These are phyloP conservation scores for Slavum lentiscoides DNA, from an alignment of 2,888 invertebrate species.

Conservation along the genomic window DNA sequence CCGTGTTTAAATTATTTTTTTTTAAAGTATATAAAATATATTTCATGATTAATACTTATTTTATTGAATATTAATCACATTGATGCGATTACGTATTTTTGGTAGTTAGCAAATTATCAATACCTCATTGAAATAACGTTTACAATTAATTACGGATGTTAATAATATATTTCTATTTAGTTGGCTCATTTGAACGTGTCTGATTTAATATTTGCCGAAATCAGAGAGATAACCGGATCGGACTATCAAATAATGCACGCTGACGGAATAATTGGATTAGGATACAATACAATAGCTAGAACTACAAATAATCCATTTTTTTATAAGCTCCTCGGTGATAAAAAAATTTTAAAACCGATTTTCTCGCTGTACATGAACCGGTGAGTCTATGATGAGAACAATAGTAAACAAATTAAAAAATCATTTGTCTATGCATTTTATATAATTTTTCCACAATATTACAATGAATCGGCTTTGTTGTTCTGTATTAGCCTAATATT, in stretches of 20 bases:
- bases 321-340: constrained; percentile 39
- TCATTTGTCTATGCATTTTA: neutral
- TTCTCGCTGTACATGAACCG: constrained; percentile 54
- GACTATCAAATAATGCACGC: constrained; percentile 27
- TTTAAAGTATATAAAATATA: too few relatives aligned
- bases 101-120: too few relatives aligned
- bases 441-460: neutral
- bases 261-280: constrained; percentile 54
- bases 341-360: constrained; percentile 47
- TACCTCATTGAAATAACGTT: too few relatives aligned
- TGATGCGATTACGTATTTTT: too few relatives aligned
- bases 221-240: neutral
- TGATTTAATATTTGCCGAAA: constrained; percentile 53
- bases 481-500: too few relatives aligned
- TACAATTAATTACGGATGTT: neutral
- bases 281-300: neutral
- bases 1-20: too few relatives aligned
- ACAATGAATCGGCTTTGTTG: too few relatives aligned
- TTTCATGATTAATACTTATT: too few relatives aligned
- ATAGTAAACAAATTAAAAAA: neutral
- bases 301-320: constrained; percentile 29
- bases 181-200: constrained; percentile 52
- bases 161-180: constrained; percentile 24
- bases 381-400: neutral
- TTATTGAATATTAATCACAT: too few relatives aligned